Percentiles rank a stretch among this genome's conserved stretches.
These are phyloP conservation scores for Syngnathus rostellatus DNA, from an alignment of 2,797 vertebrate species.

Conservation along the genomic window DNA sequence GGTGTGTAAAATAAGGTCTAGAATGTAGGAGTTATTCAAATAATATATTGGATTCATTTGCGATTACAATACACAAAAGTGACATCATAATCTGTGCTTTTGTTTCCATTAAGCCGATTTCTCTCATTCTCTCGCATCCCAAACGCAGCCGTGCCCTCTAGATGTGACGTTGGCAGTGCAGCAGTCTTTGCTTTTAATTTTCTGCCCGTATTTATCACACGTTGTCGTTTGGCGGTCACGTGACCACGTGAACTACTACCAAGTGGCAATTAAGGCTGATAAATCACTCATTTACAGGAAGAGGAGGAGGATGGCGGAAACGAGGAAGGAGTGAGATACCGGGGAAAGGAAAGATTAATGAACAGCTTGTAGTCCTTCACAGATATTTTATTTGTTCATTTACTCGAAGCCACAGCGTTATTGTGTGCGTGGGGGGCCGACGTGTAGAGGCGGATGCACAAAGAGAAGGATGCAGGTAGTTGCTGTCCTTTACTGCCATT, in stretches of 20 bases:
- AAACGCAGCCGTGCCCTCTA: slow-evolving; percentile 20
- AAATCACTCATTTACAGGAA: slow-evolving; percentile 67
- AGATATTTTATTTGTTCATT: slow-evolving; percentile 34
- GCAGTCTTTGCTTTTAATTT: slow-evolving; percentile 49
- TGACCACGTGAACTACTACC: slow-evolving; percentile 56
- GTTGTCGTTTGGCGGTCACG: slow-evolving; percentile 62
- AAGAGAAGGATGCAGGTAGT: slow-evolving; percentile 55
- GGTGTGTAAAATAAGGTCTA: neutral
- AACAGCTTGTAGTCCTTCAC: slow-evolving; percentile 28
- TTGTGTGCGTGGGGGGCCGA: slow-evolving; percentile 48
- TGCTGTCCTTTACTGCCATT: slow-evolving; percentile 56
- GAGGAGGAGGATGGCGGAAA: slow-evolving; percentile 49
- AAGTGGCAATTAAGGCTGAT: slow-evolving; percentile 64
- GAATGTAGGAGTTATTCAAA: neutral
- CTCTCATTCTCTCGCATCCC: neutral
- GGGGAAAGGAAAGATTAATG: slow-evolving; percentile 34
- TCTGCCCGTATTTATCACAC: slow-evolving; percentile 60
- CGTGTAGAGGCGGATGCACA: slow-evolving; percentile 42
- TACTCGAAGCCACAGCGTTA: slow-evolving; percentile 30
- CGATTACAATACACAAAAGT: neutral
- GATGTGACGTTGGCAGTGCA: slow-evolving; percentile 35
- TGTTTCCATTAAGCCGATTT: neutral
- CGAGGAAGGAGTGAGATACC: slow-evolving; percentile 34
- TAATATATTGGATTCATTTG: neutral
- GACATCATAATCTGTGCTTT: neutral